These are phyloP conservation scores for Branchipolynoe longqiensis DNA, from an alignment of 2,888 invertebrate genomes.

Conservation along the genomic window DNA sequence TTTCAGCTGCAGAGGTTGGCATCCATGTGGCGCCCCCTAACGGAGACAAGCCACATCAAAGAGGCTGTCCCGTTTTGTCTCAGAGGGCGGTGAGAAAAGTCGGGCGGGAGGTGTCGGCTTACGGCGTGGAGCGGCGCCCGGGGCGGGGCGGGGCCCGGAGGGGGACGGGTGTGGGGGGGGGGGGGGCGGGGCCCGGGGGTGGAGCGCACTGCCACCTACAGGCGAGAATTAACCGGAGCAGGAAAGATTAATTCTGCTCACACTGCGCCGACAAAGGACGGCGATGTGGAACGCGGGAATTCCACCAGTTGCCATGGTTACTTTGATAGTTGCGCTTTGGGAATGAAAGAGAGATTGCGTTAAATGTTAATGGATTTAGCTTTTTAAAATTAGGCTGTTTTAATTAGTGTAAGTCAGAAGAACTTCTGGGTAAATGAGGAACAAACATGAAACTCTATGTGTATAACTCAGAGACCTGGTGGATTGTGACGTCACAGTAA, in stretches of 20 bases:
- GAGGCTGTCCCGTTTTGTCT: neutral
- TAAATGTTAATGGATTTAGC: no score
- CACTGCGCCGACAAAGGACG: no score
- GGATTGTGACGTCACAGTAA: no score
- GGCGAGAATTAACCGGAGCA: slow-evolving; percentile 22
- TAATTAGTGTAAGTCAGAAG: no score
- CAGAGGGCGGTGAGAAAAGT: slow-evolving; percentile 22
- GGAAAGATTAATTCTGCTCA: slow-evolving; percentile 23
- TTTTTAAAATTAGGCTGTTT: no score
- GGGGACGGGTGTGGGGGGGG: no score
- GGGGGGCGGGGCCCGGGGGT: neutral
- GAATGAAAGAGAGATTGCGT: neutral
- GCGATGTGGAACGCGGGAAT: no score
- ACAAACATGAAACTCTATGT: no score
- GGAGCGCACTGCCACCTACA: neutral
- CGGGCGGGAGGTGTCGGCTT: slow-evolving; percentile 6
- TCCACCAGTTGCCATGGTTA: no score
- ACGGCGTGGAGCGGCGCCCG: neutral
- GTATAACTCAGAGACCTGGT: no score
- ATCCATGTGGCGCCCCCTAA: neutral
- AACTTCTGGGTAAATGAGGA: no score
- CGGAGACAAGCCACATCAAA: neutral
- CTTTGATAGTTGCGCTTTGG: neutral
- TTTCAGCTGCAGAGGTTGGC: no score
- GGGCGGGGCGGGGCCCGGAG: neutral